Evolutionary conservation across 2,113 vertebrate genomes (phyloP).

Genomic region (Mobula hypostoma): DNA sequence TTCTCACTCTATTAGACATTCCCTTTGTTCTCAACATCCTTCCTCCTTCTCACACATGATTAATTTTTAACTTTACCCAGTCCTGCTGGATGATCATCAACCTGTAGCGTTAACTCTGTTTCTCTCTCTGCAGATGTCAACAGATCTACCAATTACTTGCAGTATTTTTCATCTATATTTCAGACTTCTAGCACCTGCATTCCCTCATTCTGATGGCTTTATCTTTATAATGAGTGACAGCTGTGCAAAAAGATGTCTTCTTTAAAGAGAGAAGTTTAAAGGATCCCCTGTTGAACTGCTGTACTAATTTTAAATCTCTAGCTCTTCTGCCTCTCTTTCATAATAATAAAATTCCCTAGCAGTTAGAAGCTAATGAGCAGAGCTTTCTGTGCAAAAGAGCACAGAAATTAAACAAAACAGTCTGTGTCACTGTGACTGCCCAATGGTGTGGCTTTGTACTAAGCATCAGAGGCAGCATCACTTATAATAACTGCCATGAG

Average conservation of each 20-base stretch:
- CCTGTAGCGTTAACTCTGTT: too few relatives aligned
- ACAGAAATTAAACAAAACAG: not conserved
- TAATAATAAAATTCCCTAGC: not conserved
- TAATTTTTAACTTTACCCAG: too few relatives aligned
- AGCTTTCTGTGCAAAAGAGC: not conserved
- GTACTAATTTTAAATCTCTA: not conserved
- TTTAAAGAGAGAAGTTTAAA: not conserved
- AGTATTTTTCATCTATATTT: too few relatives aligned
- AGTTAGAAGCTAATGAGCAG: not conserved
- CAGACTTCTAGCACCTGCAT: too few relatives aligned
- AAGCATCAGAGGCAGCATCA: not conserved
- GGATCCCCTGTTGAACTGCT: not conserved
- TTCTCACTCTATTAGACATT: too few relatives aligned
- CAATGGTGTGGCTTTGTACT: not conserved
- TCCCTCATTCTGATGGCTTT: not conserved
- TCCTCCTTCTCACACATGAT: too few relatives aligned
- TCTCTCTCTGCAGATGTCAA: too few relatives aligned
- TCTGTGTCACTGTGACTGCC: not conserved
- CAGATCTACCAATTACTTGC: too few relatives aligned
- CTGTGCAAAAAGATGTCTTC: not conserved
- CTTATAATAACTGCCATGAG: not conserved
- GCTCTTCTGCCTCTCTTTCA: not conserved
- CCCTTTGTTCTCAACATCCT: too few relatives aligned
- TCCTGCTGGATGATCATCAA: too few relatives aligned
- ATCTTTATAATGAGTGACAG: not conserved